A percentile compares a stretch with the other conserved stretches of the same genome.
Evolutionary conservation across 1,140 invertebrate species (phyloP).

Genomic region (Euura saliciscinereae): DNA sequence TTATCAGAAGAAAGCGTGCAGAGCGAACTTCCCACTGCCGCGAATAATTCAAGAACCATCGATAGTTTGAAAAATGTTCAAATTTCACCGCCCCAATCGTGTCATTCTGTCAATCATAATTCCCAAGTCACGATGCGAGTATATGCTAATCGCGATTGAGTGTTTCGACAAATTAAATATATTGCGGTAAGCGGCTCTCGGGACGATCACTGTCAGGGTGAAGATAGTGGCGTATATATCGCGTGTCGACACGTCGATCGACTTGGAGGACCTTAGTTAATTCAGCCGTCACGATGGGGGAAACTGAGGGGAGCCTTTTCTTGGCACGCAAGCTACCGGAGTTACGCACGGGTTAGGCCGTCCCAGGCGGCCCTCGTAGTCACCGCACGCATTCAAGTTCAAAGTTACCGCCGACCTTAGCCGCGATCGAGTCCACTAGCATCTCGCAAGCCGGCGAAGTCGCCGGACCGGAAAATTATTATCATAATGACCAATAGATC

Average conservation of each 20-base stretch:
- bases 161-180: too few species aligned
- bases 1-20: conserved; percentile 1
- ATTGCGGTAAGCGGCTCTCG: too few species aligned
- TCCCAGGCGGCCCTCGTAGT: neutral
- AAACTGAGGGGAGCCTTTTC: neutral
- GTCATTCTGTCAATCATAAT: neutral
- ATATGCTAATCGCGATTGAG: too few species aligned
- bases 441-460: conserved; percentile 22
- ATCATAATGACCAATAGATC: conserved; percentile 45
- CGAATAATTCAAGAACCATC: neutral
- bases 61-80: neutral
- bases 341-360: neutral
- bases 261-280: neutral
- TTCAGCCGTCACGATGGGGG: neutral
- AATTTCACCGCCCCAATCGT: neutral
- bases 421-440: neutral
- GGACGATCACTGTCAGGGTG: neutral
- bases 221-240: neutral
- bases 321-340: conserved; percentile 3
- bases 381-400: conserved; percentile 6
- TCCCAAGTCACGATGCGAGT: neutral
- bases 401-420: conserved; percentile 1
- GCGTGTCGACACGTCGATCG: conserved; percentile 1
- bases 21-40: neutral
- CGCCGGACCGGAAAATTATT: conserved; percentile 51